Evolutionary conservation across 2,888 invertebrate species (phyloP), one percentile per base, ranked within the genome.

Genomic region (Noctua janthe): DNA sequence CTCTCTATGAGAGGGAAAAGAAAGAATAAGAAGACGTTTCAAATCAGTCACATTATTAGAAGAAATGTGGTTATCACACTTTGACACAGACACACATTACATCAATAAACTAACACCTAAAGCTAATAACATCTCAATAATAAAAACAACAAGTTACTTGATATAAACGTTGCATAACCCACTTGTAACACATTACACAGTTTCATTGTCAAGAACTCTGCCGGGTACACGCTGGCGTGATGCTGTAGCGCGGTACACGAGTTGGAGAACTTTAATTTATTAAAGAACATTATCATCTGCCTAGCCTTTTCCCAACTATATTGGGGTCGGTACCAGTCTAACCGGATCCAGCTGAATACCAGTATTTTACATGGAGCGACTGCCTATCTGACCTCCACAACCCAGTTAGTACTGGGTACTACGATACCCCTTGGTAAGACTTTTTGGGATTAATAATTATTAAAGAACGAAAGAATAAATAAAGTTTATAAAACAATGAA

Each of bases 171-270:
- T 92, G 89, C 92, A 90, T 91, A 92, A 83, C 81, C 23, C 35
- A 71, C 70, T 35, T 59, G 71, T 76, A 86, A 92, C 90, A 80
- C 79, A 73, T 83, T 76, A 87, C 72, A 72, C 59, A 82, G 87
- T 89, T 91, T 91, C 93, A 93, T 90, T 93, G 94, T 92, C 93
- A 92, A 92, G 92, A 91, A 81, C 87, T 87, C 83, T 74, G 82
- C 49, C 71, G 66, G 43, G 29, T 71, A 72, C 77, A 77, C 59
- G 74, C 77, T 84, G 71, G 77, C 70, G 74, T 72, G 54, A 49
- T n/a, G 74, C 56, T 83, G 39, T 76, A 8, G 59, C 59, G 17
- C 80, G 93, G 88, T 84, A 82, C 93, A 78, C 51, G 51, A 90
- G 86, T 88, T 82, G 88, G 66, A 76, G 86, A 78, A 70, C 66